Base-by-base conservation (phyloP, 2,113 vertebrate genomes). In the Arothron firmamentum region DNA sequence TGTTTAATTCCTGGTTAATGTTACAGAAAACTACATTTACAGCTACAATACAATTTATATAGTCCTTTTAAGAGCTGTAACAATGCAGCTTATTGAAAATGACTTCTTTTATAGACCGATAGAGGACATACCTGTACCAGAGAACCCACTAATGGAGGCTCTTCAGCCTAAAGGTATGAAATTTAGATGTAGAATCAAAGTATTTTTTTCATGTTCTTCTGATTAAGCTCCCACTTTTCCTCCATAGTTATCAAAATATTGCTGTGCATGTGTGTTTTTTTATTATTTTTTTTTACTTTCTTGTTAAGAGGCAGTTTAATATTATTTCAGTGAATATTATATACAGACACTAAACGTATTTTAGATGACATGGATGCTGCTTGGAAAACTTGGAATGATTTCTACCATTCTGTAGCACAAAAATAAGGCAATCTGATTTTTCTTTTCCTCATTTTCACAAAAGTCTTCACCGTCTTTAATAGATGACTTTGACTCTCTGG, bases 401-500 rank as follows among this genome's bases (percentile, higher is more conserved):
- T 7, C 6, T 31, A 31, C 5, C 28, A 31, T 31, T 5, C 21
- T 23, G 21, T 23, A 23, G 21, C 21, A 45, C 12, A 45, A 45
- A 5, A 6, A 4, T 15, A 17, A 45, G 13, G 8, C 43, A 14
- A 45, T 14, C 13, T 5, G 13, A 45, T n/a, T 47, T 28, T 28
- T 7, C 25, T 28, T 7, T 28, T 28, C 25, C 25, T 28, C 6
- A 1, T 28, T 28, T 28, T 7, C 25, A 28, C 25, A 5, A 28
- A 28, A 28, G 4, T 47, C 45, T 47, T n/a, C 7, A 2, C 5
- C 4, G 10, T 17, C 45, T 47, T 9, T 81, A 88, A 83, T 70
- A 87, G 79, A 72, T 50, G 75, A 61, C 49, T 18, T 89, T 62
- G 60, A 85, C 61, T 93, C 94, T 41, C 95, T 95, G 14, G 84